Evolutionary conservation across 2,113 vertebrate species (phyloP).

Genomic region (Artemisiospiza belli): DNA sequence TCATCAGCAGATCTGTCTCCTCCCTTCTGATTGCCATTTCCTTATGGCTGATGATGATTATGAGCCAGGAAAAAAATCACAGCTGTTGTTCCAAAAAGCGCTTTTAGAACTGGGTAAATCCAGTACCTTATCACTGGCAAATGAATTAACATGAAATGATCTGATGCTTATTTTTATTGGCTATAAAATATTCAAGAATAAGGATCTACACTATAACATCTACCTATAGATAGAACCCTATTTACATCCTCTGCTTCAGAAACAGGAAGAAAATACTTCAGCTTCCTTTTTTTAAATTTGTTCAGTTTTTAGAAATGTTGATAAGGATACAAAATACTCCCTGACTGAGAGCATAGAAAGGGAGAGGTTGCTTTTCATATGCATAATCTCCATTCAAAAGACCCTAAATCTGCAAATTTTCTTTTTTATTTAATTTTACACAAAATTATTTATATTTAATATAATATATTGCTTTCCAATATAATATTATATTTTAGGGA

Average conservation of each 20-base stretch:
- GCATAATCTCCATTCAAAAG: neutral
- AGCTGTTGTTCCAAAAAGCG: constrained; percentile 16
- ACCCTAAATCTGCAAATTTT: neutral
- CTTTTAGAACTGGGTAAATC: neutral
- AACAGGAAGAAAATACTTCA: neutral
- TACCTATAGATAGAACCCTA: neutral
- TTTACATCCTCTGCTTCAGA: neutral
- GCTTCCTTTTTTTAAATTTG: neutral
- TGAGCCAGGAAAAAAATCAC: constrained; percentile 14
- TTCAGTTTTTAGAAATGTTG: neutral
- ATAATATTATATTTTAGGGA: neutral
- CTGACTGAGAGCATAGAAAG: neutral
- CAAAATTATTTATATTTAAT: neutral
- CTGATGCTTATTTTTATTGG: neutral
- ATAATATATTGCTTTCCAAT: neutral
- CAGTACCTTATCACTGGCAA: neutral
- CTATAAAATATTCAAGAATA: neutral
- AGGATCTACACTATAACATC: neutral
- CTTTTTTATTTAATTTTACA: neutral
- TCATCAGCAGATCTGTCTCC: constrained; percentile 49
- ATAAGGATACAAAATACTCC: neutral
- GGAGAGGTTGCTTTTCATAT: neutral
- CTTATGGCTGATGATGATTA: constrained; percentile 10
- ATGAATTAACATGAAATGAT: neutral
- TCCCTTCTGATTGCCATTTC: constrained; percentile 17